Evolutionary conservation across 2,797 vertebrate species (phyloP), one percentile per base, ranked within the genome.

Genomic region (Acanthiza pusilla): DNA sequence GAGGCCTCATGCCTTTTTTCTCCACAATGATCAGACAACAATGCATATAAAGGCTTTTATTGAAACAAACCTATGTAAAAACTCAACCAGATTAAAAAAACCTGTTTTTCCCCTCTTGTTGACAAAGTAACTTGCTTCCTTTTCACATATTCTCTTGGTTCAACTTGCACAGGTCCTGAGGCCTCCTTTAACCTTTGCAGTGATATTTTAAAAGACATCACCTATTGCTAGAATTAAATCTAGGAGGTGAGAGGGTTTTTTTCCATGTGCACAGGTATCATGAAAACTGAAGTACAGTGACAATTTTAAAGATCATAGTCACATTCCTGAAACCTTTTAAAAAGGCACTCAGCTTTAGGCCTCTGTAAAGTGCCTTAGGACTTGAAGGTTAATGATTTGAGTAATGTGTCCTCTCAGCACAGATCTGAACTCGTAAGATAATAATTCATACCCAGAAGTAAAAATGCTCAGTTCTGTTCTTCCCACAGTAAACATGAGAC

Each of bases 161-260:
- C 38, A 38, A 51, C 71, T 93, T 89, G 40, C 34, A 34, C 58
- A 83, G 38, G 36, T 71, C 55, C 55, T 71, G 78, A 93, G 48
- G 26, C 34, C 45, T 17, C 47, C 53, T 92, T 94, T 58, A 94
- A 68, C 8, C 2, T 67, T 72, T 25, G 30, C 43, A n/a, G 11
- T 55, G 60, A 26, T 58, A 20, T 43, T 76, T 83, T 38, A 70
- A 73, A 93, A 68, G 1, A 45, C 26, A 40, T 42, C 13, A 85
- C 78, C 72, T 65, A 11, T 81, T 83, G 10, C 11, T 91, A 85
- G 73, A 96, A 96, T 93, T 93, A 82, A 61, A 54, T 83, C 29
- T 83, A 93, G 71, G 55, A 95, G 96, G 89, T 75, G 40, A 81
- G 58, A 79, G 60, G 74, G 42, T 47, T 72, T 95, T 94, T 67